Evolutionary conservation across 1,140 invertebrate species (phyloP).

Genomic region (Fopius arisanus): DNA sequence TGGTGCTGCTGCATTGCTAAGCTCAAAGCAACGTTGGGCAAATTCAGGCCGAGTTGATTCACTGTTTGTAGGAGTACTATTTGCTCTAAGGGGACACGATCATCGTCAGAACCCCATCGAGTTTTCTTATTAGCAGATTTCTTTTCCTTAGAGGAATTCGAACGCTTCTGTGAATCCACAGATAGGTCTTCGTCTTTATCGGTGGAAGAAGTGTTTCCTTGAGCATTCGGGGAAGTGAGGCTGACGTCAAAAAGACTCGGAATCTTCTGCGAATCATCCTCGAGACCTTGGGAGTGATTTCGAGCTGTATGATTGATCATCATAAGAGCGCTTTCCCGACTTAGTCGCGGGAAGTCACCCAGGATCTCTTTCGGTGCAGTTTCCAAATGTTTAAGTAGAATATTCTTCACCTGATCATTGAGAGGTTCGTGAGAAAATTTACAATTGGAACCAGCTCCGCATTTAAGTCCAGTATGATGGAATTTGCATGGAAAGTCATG

Average conservation of each 20-base stretch:
- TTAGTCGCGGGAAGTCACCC: slow-evolving; percentile 84
- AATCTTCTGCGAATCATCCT: slow-evolving; percentile 54
- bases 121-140: slow-evolving; percentile 59
- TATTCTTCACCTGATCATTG: slow-evolving; percentile 65
- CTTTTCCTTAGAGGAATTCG: slow-evolving; percentile 19
- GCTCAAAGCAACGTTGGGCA: slow-evolving; percentile 53
- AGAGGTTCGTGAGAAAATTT: slow-evolving; percentile 93
- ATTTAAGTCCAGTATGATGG: slow-evolving; percentile 91
- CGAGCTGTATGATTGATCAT: slow-evolving; percentile 77
- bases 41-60: slow-evolving; percentile 52
- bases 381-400: slow-evolving; percentile 80
- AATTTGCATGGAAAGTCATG: slow-evolving; percentile 98
- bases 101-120: slow-evolving; percentile 62
- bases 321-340: slow-evolving; percentile 75
- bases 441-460: slow-evolving; percentile 82
- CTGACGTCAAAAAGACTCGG: slow-evolving; percentile 59
- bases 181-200: slow-evolving; percentile 46
- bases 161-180: neutral
- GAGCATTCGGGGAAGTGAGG: slow-evolving; percentile 39
- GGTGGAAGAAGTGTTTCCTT: slow-evolving; percentile 32
- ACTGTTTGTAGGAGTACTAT: slow-evolving; percentile 60
- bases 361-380: slow-evolving; percentile 89
- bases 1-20: slow-evolving; percentile 50
- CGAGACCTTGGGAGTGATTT: slow-evolving; percentile 66
- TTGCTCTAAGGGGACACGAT: slow-evolving; percentile 60